Conservation (phyloP, 2,113 vertebrate species). For the Capreolus pygargus region DNA sequence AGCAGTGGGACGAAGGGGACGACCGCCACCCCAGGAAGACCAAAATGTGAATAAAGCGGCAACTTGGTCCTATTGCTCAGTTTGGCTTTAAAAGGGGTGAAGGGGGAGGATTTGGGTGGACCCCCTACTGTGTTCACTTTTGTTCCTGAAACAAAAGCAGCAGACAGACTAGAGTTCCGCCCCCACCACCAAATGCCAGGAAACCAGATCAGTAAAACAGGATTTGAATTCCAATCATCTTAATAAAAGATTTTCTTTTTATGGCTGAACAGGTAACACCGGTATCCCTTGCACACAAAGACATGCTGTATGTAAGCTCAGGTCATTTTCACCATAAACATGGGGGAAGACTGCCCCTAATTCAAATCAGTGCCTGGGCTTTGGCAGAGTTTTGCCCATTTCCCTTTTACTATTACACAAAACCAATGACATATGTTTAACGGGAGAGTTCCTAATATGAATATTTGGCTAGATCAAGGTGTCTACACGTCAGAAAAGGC, state of each 20-base stretch:
- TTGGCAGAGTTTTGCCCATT: neutral
- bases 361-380: neutral
- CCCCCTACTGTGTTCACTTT: conserved; percentile 7
- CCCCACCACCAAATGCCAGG: neutral
- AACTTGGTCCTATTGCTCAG: conserved; percentile 49
- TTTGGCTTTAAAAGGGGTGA: conserved; percentile 9
- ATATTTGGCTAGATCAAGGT: neutral
- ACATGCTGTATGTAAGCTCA: neutral
- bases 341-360: neutral
- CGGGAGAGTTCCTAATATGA: neutral
- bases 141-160: conserved; percentile 40
- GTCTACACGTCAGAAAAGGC: neutral
- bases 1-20: neutral
- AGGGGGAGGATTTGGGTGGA: neutral
- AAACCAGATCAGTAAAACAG: conserved; percentile 6
- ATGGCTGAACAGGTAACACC: neutral
- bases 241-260: conserved; percentile 2
- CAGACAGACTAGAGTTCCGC: neutral
- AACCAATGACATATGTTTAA: neutral
- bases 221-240: conserved; percentile 32
- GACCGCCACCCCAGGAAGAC: neutral
- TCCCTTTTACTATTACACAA: neutral
- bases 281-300: neutral
- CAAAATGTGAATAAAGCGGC: neutral
- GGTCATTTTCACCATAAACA: neutral